Percentiles rank a stretch among this genome's conserved stretches.
Evolutionary conservation across 2,888 invertebrate genomes (phyloP).

Genomic region (Dendrolimus houi): DNA sequence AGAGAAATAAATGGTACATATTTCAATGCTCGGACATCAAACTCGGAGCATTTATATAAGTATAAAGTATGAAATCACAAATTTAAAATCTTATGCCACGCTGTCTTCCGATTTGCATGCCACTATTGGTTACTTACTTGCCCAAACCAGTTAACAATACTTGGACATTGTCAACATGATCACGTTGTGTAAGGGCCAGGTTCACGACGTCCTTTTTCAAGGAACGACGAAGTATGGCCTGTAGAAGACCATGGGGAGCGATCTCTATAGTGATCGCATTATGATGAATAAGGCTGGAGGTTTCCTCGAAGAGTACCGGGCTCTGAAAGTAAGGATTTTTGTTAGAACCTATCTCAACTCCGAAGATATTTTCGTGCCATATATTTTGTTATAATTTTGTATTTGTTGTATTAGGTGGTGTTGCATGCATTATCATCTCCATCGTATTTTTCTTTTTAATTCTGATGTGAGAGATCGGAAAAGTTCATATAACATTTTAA

Average conservation of each 20-base stretch:
- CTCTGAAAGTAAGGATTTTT: slow-evolving; percentile 35
- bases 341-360: neutral
- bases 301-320: slow-evolving; percentile 89
- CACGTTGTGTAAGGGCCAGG: slow-evolving; percentile 84
- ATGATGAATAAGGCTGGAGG: slow-evolving; percentile 84
- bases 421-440: too few relatives aligned
- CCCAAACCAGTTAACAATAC: slow-evolving; percentile 79
- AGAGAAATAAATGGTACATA: too few relatives aligned
- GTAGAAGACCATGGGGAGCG: slow-evolving; percentile 92
- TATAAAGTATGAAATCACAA: too few relatives aligned
- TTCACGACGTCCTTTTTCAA: slow-evolving; percentile 82
- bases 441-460: too few relatives aligned
- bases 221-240: slow-evolving; percentile 89
- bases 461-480: too few relatives aligned
- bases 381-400: too few relatives aligned
- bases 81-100: too few relatives aligned
- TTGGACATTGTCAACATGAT: slow-evolving; percentile 79
- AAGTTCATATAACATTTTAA: too few relatives aligned
- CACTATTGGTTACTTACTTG: slow-evolving; percentile 63
- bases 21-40: too few relatives aligned
- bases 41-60: too few relatives aligned
- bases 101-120: too few relatives aligned
- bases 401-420: too few relatives aligned
- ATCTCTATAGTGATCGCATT: slow-evolving; percentile 92
- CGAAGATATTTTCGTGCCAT: neutral